Conservation (phyloP, 2,797 vertebrate species). For the Myotis pilosus region DNA sequence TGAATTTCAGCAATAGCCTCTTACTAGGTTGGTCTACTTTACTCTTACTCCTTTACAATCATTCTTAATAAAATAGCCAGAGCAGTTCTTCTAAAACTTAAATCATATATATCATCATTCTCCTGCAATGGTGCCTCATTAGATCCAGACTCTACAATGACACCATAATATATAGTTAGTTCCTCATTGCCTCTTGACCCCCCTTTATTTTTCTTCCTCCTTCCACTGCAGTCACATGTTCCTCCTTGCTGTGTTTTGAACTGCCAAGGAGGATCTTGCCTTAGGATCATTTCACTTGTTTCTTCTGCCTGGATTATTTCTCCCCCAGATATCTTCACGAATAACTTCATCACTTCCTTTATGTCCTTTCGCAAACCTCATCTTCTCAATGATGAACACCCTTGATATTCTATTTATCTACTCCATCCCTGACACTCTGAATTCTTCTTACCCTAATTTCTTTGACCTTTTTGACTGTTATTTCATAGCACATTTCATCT, state of each 20-base stretch:
- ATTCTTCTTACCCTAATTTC: neutral
- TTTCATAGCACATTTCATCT: neutral
- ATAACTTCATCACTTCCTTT: neutral
- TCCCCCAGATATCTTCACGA: neutral
- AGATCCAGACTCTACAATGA: neutral
- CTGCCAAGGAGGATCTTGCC: neutral
- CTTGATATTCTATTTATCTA: neutral
- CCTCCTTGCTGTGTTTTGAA: neutral
- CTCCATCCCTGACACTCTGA: neutral
- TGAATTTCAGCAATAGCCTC: neutral
- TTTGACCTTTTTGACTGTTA: neutral
- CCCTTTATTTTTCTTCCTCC: neutral
- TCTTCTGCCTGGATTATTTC: neutral
- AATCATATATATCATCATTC: neutral
- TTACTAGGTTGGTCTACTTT: neutral
- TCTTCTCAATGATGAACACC: neutral
- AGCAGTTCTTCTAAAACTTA: neutral
- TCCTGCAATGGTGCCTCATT: neutral
- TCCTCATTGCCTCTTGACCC: neutral
- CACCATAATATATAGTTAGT: neutral
- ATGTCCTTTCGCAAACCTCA: neutral
- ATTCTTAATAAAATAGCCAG: neutral
- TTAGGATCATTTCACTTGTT: neutral
- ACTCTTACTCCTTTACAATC: neutral
- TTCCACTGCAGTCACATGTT: neutral